phyloP scores from a whole-genome alignment of 2,888 invertebrate species.

The Caenorhabditis sp. region DNA sequence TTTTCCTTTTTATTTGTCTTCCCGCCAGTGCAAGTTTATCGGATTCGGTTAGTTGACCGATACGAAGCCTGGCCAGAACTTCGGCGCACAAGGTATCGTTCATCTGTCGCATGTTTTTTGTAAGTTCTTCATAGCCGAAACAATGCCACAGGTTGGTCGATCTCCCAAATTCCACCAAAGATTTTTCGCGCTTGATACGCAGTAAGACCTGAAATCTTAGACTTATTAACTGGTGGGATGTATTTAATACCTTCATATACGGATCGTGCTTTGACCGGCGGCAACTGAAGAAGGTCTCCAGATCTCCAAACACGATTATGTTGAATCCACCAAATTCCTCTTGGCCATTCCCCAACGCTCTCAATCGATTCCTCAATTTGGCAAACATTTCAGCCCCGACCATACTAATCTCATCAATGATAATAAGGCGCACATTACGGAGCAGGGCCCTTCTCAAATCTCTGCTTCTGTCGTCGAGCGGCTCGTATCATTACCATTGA shows the following conservation, averaged over 20 bases:
- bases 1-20: no score
- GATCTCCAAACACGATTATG: neutral
- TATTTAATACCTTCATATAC: neutral
- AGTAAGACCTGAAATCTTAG: neutral
- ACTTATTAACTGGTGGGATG: neutral
- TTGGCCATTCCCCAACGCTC: neutral
- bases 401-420: neutral
- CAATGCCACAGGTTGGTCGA: neutral
- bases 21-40: no score
- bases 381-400: neutral
- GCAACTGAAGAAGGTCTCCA: neutral
- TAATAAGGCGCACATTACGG: neutral
- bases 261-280: neutral
- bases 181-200: neutral
- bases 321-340: conserved; percentile 1
- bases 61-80: no score
- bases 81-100: no score
- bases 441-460: neutral
- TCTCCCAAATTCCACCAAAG: neutral
- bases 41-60: no score
- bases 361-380: neutral
- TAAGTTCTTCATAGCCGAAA: neutral
- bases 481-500: no score
- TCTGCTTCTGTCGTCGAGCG: neutral
- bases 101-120: neutral